These are phyloP conservation scores for Callochromis pleurospilus DNA, from an alignment of 2,113 vertebrate genomes.

Conservation along the genomic window DNA sequence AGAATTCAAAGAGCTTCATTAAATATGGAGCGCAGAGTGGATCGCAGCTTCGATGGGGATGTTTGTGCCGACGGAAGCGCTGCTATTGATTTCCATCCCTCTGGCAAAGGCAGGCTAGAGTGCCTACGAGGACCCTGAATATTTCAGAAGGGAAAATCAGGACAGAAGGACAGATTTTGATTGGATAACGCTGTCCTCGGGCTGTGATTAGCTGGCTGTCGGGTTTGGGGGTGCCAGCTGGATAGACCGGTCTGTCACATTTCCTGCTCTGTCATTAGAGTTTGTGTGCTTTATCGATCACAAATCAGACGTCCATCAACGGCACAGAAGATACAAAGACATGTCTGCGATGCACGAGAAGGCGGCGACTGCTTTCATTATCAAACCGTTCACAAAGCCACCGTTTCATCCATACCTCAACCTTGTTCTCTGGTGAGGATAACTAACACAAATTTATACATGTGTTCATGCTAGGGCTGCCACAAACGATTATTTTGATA, in stretches of 20 bases:
- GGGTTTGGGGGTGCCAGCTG: not conserved
- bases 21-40: conserved; percentile 20
- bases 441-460: not conserved
- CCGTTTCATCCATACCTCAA: too few species aligned
- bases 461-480: not conserved
- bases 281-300: not conserved
- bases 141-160: conserved; percentile 29
- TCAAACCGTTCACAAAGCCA: not conserved
- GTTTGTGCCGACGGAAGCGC: not conserved
- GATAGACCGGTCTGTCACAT: not conserved
- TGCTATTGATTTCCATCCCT: conserved; percentile 15
- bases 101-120: not conserved
- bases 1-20: conserved; percentile 22
- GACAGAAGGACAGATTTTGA: not conserved
- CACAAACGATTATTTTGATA: too few species aligned
- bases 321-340: not conserved
- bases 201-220: not conserved
- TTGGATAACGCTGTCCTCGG: not conserved
- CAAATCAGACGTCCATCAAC: not conserved
- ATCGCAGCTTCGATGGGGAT: not conserved
- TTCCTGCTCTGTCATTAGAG: not conserved
- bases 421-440: not conserved
- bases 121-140: not conserved
- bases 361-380: accelerated
- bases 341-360: not conserved